A percentile compares a stretch with the other conserved stretches of the same genome.
These are phyloP conservation scores for Apostichopus leukothele DNA, from an alignment of 53 echinoderm and acorn worm species.

Conservation along the genomic window DNA sequence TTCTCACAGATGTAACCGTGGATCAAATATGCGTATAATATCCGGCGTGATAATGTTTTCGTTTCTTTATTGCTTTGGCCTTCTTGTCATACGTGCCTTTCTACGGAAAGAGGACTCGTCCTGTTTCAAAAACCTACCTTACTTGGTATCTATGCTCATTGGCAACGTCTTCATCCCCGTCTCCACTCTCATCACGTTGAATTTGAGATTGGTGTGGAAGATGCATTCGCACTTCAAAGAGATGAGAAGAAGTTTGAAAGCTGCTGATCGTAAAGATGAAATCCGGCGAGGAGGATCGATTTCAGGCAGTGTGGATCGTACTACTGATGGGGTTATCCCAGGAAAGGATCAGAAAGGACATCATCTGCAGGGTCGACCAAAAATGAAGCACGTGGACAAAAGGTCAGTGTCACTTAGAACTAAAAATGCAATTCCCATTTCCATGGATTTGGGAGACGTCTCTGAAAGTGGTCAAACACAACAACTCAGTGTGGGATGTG, in stretches of 20 bases:
- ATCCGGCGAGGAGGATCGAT: too few species aligned
- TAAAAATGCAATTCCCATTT: too few species aligned
- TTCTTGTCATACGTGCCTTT: neutral
- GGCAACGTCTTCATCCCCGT: conserved; percentile 4
- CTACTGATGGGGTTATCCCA: too few species aligned
- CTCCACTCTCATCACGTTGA: neutral
- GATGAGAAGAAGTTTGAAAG: neutral
- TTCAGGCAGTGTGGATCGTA: too few species aligned
- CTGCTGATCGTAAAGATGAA: too few species aligned
- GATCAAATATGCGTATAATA: neutral
- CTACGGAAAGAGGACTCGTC: neutral
- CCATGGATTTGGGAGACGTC: too few species aligned
- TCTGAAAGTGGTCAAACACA: too few species aligned
- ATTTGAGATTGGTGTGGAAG: neutral
- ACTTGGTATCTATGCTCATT: neutral
- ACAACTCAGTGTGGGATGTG: too few species aligned
- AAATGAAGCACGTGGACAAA: too few species aligned
- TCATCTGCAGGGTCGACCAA: too few species aligned
- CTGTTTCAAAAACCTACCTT: conserved; percentile 5
- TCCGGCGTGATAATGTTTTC: neutral
- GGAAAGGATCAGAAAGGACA: too few species aligned
- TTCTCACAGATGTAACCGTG: neutral
- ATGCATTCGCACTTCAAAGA: neutral
- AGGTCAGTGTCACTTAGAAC: too few species aligned
- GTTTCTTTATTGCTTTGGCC: neutral